Percentiles rank a stretch among this genome's conserved stretches.
Evolutionary conservation across 2,797 vertebrate genomes (phyloP).

Genomic region (Eptatretus atami): DNA sequence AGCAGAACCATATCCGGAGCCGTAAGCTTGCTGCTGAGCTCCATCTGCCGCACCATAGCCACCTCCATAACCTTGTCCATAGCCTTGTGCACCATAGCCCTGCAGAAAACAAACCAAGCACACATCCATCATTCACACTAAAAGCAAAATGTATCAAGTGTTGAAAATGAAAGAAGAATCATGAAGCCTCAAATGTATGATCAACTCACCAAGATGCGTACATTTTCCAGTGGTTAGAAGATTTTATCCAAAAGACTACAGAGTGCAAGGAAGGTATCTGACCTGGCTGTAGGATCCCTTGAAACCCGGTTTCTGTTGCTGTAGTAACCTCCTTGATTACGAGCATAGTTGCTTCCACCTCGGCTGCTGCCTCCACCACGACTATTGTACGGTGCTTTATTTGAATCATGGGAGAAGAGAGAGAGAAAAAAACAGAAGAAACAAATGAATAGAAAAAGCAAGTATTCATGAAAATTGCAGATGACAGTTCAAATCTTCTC

Average conservation of each 20-base stretch:
- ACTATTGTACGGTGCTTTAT: too few species aligned
- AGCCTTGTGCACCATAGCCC: conserved; percentile 2
- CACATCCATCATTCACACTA: neutral
- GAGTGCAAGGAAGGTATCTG: neutral
- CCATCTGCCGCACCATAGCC: conserved; percentile 40
- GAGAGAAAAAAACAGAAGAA: too few species aligned
- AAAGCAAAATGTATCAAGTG: neutral
- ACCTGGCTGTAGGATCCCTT: conserved; percentile 11
- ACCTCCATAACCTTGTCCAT: neutral
- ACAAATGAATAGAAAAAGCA: too few species aligned
- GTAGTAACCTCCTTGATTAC: conserved; percentile 12
- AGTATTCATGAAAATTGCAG: too few species aligned
- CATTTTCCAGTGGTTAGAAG: too few species aligned
- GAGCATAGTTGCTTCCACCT: neutral
- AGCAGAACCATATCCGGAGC: neutral
- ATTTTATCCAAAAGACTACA: too few species aligned
- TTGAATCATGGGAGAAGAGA: too few species aligned
- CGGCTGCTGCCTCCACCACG: too few species aligned
- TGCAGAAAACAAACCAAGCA: neutral
- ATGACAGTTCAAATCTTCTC: too few species aligned
- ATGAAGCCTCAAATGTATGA: too few species aligned
- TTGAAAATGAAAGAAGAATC: too few species aligned
- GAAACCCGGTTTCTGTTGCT: conserved; percentile 17
- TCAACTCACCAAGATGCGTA: too few species aligned
- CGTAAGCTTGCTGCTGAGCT: conserved; percentile 12